Conservation (phyloP, 2,888 invertebrate genomes). For the Eledone cirrhosa region DNA sequence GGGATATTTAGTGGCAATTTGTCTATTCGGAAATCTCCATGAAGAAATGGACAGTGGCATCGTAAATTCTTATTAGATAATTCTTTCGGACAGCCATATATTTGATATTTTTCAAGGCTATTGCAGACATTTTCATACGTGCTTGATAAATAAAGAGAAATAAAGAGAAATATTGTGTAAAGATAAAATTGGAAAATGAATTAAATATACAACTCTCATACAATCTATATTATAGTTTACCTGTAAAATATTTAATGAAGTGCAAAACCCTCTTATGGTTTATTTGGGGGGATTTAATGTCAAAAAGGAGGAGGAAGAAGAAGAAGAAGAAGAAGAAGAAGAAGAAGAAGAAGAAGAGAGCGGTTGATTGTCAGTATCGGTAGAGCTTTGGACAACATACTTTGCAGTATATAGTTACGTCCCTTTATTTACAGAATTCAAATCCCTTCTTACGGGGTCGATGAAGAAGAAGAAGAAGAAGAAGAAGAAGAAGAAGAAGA, state of each 20-base stretch:
- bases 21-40: slow-evolving; percentile 51
- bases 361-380: too few relatives aligned
- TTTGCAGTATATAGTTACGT: too few relatives aligned
- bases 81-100: slow-evolving; percentile 55
- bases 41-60: slow-evolving; percentile 60
- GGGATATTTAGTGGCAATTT: slow-evolving; percentile 57
- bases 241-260: background rate
- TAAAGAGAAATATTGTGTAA: background rate
- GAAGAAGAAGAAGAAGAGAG: background rate
- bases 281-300: too few relatives aligned
- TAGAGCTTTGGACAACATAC: too few relatives aligned
- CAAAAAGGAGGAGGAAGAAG: background rate
- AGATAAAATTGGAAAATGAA: background rate
- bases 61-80: slow-evolving; percentile 54
- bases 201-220: background rate
- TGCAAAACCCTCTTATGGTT: too few relatives aligned
- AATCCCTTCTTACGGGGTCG: too few relatives aligned
- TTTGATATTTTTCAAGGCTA: slow-evolving; percentile 49
- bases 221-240: background rate
- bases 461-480: background rate
- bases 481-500: background rate
- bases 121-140: slow-evolving; percentile 58
- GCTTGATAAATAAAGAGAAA: slow-evolving; percentile 42
- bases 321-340: background rate
- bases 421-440: too few relatives aligned